Conservation (phyloP, 2,113 vertebrate genomes). For the Mesoclemmys tuberculata region DNA sequence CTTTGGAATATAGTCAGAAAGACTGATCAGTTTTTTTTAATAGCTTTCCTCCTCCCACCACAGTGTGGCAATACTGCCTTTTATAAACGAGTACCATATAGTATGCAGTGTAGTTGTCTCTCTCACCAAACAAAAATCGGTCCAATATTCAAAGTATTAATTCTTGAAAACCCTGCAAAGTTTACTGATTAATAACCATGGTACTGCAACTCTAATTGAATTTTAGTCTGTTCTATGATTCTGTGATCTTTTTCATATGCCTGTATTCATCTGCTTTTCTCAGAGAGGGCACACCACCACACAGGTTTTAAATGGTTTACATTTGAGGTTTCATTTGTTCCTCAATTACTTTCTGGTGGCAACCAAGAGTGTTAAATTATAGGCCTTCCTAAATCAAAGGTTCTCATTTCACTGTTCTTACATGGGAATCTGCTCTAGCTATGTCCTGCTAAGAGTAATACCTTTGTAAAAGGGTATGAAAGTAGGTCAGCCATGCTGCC, state of each 20-base stretch:
- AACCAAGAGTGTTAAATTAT: background rate
- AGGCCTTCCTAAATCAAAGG: accelerated
- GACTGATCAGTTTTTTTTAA: background rate
- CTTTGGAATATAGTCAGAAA: background rate
- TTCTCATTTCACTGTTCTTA: background rate
- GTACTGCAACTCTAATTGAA: background rate
- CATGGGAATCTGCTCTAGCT: background rate
- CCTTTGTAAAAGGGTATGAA: background rate
- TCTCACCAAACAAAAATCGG: too few species aligned
- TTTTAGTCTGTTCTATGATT: background rate
- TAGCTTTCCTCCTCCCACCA: background rate
- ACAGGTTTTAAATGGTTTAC: background rate
- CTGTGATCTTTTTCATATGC: background rate
- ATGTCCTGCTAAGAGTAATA: too few species aligned
- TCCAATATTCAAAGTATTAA: background rate
- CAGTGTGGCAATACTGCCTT: background rate
- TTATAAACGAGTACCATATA: background rate
- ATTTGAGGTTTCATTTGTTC: background rate
- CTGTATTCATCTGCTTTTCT: background rate
- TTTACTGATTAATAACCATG: background rate
- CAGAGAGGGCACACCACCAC: background rate
- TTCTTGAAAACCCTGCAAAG: background rate
- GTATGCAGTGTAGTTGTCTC: too few species aligned
- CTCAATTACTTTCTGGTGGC: background rate
- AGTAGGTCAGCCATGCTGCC: background rate